A percentile compares a stretch with the other conserved stretches of the same genome.
phyloP scores from a whole-genome alignment of 2,797 vertebrate species.

The Oryzias dopingdopingensis region DNA sequence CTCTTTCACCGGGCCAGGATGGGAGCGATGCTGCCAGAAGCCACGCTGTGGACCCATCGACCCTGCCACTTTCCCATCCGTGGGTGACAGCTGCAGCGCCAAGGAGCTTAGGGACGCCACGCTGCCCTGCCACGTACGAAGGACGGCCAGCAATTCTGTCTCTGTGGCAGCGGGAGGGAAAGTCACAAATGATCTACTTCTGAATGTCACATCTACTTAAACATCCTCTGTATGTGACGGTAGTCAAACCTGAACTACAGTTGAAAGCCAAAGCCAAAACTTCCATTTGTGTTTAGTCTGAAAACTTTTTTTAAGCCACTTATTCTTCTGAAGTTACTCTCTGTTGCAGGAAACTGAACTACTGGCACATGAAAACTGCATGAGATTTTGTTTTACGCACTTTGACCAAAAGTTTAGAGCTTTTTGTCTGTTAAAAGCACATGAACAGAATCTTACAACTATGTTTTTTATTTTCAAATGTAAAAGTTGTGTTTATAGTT shows the following conservation, averaged over 20 bases:
- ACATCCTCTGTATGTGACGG: conserved; percentile 33
- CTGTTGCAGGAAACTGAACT: too few species aligned
- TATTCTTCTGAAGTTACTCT: too few species aligned
- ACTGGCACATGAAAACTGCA: too few species aligned
- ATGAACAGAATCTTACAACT: conserved; percentile 24
- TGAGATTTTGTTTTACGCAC: conserved; percentile 7
- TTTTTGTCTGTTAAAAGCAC: conserved; percentile 23
- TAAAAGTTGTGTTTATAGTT: conserved; percentile 34
- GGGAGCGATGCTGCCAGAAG: conserved; percentile 55
- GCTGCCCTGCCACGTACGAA: conserved; percentile 63
- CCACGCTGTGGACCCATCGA: conserved; percentile 59
- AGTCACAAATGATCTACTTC: conserved; percentile 47
- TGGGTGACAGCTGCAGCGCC: conserved; percentile 68
- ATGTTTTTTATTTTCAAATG: conserved; percentile 13
- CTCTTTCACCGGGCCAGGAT: conserved; percentile 63
- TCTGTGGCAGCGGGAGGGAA: conserved; percentile 32
- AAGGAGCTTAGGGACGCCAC: conserved; percentile 56
- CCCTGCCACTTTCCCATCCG: conserved; percentile 64
- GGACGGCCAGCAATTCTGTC: conserved; percentile 62
- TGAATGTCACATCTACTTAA: conserved; percentile 61
- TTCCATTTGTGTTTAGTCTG: neutral
- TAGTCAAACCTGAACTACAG: neutral
- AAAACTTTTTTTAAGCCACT: conserved; percentile 7
- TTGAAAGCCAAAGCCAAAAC: conserved; percentile 8
- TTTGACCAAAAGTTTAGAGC: conserved; percentile 23